Percentiles rank a stretch among this genome's conserved stretches.
phyloP scores from a whole-genome alignment of 2,888 invertebrate species.

The Cantharis rufa region DNA sequence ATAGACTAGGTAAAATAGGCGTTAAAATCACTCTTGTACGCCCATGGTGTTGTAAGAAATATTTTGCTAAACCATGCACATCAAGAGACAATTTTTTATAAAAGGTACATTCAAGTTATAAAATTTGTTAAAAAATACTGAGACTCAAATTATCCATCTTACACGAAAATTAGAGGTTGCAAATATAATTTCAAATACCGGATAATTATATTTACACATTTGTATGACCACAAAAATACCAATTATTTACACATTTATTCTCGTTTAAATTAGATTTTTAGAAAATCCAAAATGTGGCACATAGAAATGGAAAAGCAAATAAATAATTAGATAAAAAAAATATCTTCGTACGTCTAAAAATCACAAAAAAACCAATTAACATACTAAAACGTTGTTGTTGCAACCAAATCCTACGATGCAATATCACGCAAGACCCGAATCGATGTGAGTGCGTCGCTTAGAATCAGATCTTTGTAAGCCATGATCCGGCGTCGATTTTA shows the following conservation, averaged over 20 bases:
- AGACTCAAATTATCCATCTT: not conserved
- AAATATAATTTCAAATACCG: constrained; percentile 7
- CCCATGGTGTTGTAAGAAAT: not conserved
- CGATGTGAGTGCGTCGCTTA: constrained; percentile 57
- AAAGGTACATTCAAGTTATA: constrained; percentile 22
- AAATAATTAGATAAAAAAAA: constrained; percentile 25
- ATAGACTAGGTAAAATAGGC: not conserved
- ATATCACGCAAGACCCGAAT: constrained; percentile 57
- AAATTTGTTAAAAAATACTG: constrained; percentile 27
- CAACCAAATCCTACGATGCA: constrained; percentile 25
- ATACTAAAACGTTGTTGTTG: constrained; percentile 27
- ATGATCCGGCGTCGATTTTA: constrained; percentile 86
- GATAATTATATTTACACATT: constrained; percentile 19
- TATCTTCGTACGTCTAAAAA: constrained; percentile 3
- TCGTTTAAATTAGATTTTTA: constrained; percentile 17
- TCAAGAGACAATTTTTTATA: constrained; percentile 11
- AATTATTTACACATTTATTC: constrained; percentile 13
- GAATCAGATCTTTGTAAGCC: constrained; percentile 58
- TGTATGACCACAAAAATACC: constrained; percentile 22
- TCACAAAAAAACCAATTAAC: constrained; percentile 22
- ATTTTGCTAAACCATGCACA: constrained; percentile 7
- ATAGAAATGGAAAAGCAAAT: constrained; percentile 20
- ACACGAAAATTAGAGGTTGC: not conserved
- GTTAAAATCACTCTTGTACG: not conserved
- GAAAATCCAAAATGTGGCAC: constrained; percentile 28